These are phyloP conservation scores for Nicator chloris DNA, from an alignment of 2,113 vertebrate genomes.

Conservation along the genomic window DNA sequence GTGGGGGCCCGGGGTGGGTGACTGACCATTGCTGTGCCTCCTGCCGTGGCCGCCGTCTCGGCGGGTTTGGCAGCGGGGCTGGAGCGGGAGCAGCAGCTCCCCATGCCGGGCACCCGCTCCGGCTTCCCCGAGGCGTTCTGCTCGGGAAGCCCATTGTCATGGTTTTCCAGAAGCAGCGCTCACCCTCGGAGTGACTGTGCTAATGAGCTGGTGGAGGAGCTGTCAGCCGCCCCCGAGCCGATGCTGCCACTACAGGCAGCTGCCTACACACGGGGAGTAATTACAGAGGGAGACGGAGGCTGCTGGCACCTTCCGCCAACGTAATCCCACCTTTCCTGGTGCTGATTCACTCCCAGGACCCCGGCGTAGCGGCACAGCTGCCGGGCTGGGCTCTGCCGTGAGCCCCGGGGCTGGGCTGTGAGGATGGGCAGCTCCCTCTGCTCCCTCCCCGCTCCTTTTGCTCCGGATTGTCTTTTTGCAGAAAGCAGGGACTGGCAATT, in stretches of 20 bases:
- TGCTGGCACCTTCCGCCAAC: slow-evolving; percentile 50
- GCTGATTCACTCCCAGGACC: slow-evolving; percentile 41
- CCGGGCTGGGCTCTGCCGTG: neutral
- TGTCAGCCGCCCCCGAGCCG: slow-evolving; percentile 47
- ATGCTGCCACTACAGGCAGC: slow-evolving; percentile 33
- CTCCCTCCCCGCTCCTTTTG: neutral
- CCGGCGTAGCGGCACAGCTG: neutral
- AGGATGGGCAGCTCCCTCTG: neutral
- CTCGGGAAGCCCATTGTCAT: neutral
- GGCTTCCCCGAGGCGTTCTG: neutral
- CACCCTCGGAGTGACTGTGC: slow-evolving; percentile 1
- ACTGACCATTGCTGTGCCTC: rapidly evolving
- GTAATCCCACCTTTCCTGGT: neutral
- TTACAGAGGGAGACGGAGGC: slow-evolving; percentile 57
- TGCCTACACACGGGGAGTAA: slow-evolving; percentile 61
- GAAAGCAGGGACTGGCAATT: neutral
- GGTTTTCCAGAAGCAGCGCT: neutral
- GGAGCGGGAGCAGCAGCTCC: neutral
- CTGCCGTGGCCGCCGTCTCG: rapidly evolving
- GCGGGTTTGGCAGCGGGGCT: neutral
- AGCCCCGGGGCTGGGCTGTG: neutral
- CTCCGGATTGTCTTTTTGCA: neutral
- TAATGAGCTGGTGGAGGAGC: slow-evolving; percentile 48
- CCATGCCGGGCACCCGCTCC: neutral
- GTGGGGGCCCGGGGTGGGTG: rapidly evolving